Evolutionary conservation across 2,888 invertebrate genomes (phyloP), one percentile per base, ranked within the genome.

Genomic region (Ganaspis brasiliensis): DNA sequence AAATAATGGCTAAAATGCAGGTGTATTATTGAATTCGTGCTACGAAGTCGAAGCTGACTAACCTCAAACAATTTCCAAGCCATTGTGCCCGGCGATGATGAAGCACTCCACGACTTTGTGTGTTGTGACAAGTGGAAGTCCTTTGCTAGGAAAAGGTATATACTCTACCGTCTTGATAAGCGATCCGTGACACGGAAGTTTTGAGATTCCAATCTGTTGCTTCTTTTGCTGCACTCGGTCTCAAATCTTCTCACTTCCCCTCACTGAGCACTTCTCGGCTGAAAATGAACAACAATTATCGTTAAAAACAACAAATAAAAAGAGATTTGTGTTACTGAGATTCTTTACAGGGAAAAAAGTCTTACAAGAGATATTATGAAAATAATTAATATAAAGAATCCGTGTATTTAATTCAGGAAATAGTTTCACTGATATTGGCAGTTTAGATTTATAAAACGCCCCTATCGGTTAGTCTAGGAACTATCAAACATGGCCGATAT

Each of bases 51-150:
- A 72, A 35, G 72, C 37, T 71, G 56, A 86, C 86, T 84, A 82
- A 86, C 87, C 87, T 87, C 81, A 82, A 35, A 79, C 40, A 59
- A 72, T 84, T 82, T 81, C 84, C 86, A 83, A 87, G 84, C 87
- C 87, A 87, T 87, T 84, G 87, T 87, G 87, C 82, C 80, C 73
- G 81, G 82, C 85, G 85, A 84, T 85, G 83, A 84, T 82, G 83
- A 73, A 82, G 79, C 84, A 82, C 85, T 79, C 86, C 85, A 82
- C 82, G 82, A 82, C 82, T 83, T 85, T 83, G 79, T 72, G 56
- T 72, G 72, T 56, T 72, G 55, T 56, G 52, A 55, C 72, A 37
- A 72, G 72, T 52, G 55, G 56, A 72, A 55, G 72, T 72, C 56
- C 56, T 52, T 72, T 72, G 72, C 55, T 55, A 72, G n/a, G 45